Conservation (phyloP, 1,140 invertebrate species). For the Leptopilina clavipes region DNA sequence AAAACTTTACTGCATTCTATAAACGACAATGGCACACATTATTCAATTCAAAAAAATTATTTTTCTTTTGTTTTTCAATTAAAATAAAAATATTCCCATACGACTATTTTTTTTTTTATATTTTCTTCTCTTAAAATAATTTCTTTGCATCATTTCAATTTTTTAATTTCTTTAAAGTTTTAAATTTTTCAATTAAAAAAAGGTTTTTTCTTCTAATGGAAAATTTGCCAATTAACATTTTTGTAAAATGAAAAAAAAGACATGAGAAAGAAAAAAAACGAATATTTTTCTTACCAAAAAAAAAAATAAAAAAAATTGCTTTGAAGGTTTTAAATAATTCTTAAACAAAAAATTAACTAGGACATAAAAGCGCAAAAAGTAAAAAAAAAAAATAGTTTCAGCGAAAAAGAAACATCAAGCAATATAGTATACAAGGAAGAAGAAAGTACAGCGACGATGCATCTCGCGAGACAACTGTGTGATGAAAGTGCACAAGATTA, state of each 20-base stretch:
- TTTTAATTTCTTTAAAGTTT: too few relatives aligned
- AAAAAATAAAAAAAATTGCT: background rate
- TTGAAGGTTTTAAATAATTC: background rate
- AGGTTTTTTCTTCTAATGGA: too few relatives aligned
- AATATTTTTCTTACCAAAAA: background rate
- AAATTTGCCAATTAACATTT: background rate
- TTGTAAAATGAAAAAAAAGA: background rate
- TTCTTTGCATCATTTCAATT: too few relatives aligned
- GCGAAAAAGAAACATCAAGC: constrained; percentile 29
- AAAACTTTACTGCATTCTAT: constrained; percentile 15
- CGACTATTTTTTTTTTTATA: too few relatives aligned
- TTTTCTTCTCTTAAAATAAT: too few relatives aligned
- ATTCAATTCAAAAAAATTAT: background rate
- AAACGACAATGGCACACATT: constrained; percentile 14
- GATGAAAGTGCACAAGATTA: background rate
- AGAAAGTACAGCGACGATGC: constrained; percentile 30
- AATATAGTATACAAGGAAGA: constrained; percentile 16
- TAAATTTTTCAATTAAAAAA: too few relatives aligned
- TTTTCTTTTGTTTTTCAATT: background rate
- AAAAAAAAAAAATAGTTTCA: background rate
- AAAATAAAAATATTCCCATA: background rate
- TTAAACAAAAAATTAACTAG: background rate
- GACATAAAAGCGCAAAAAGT: constrained; percentile 16
- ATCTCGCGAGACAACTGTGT: constrained; percentile 8
- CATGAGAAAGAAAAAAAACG: background rate